Base-by-base conservation (phyloP, 2,888 invertebrate genomes). In the Lordiphosa fenestrarum region DNA sequence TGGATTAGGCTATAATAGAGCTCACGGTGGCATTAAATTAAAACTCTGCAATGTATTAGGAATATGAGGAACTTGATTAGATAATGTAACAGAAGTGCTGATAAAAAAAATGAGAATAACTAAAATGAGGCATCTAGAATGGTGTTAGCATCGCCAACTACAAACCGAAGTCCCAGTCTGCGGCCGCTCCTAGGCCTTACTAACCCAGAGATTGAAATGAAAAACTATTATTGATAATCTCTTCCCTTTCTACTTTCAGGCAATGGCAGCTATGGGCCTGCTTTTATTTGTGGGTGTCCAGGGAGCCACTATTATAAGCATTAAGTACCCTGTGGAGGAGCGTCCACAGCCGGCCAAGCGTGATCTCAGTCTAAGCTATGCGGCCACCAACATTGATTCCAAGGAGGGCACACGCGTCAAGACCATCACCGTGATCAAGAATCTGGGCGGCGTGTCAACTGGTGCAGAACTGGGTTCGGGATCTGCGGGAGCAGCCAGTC, bases 371-470 rank as follows among this genome's bases (percentile, higher is more conserved):
- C 74, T 88, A 33, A 89, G 89, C 53, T 89, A 89, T 82, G 75
- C 90, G 6, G 89, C 90, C 9, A 89, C 89, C 49, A 87, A 89
- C 40, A 89, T 90, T 44, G 87, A 88, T 30, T 87, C 88, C 35
- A 89, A 88, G 55, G 86, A 87, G 47, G 89, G 90, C 6, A 87
- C 88, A 2, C 89, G 86, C 47, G 83, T 90, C 3, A 89, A 89
- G 77, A 89, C 89, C 44, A 86, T 89, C 21, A 89, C 89, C 0
- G 88, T 89, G 6, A 87, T 89, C 55, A 90, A 89, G 66, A 89
- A 88, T 69, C 61, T 88, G 25, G 82, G 71, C 4, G 85, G 84
- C 57, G 71, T 76, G 39, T 42, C 65, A n/a, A 66, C 19, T 19
- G 19, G 60, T 12, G 42, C 64, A 5, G 65, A 57, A 10, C 10